phyloP scores from a whole-genome alignment of 1,140 invertebrate genomes.

The Trinorchestia longiramus region DNA sequence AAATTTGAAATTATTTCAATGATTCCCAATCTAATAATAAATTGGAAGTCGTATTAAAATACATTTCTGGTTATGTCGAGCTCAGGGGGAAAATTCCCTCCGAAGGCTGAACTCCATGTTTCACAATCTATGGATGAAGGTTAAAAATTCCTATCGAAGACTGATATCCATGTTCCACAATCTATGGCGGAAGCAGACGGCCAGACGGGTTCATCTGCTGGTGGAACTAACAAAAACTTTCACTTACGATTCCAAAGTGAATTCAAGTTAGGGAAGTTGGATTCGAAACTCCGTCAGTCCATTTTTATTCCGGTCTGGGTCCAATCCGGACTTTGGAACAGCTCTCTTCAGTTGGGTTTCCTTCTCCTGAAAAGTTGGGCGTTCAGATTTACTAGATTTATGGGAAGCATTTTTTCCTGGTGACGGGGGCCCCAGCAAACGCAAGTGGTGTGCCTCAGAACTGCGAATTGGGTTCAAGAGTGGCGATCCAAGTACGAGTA shows the following conservation, averaged over 20 bases:
- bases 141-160: too few species aligned
- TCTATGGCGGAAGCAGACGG: neutral
- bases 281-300: constrained; percentile 11
- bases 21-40: too few species aligned
- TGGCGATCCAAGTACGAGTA: neutral
- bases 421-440: constrained; percentile 15
- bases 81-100: neutral
- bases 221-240: constrained; percentile 38
- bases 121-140: neutral
- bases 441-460: neutral
- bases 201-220: neutral
- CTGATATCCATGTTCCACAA: too few species aligned
- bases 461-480: neutral
- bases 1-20: too few species aligned
- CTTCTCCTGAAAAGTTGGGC: constrained; percentile 48
- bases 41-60: too few species aligned
- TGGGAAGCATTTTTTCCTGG: constrained; percentile 27
- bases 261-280: constrained; percentile 44
- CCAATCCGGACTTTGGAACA: constrained; percentile 50
- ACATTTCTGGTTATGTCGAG: neutral
- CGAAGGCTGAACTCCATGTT: neutral
- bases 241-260: constrained; percentile 35
- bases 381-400: constrained; percentile 55
- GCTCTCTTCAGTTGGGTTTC: constrained; percentile 50
- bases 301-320: constrained; percentile 46